Conservation (phyloP, 35 echinoderm and acorn worm genomes). For the Amphiura filiformis region DNA sequence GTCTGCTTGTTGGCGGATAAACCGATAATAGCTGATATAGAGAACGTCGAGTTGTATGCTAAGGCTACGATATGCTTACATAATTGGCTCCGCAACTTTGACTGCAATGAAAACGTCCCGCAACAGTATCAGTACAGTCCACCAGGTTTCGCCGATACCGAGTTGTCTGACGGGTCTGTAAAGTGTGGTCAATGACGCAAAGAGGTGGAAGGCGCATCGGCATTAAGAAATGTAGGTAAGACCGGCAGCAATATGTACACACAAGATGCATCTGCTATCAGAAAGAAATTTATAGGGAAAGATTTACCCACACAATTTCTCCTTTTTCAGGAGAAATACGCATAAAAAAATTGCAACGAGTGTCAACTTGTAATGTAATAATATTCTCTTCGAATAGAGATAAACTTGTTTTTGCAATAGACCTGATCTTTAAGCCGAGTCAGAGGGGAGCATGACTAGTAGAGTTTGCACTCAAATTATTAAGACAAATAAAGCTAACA, state of each 20-base stretch:
- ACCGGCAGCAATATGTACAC: neutral
- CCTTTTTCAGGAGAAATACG: too few relatives aligned
- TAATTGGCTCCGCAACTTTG: neutral
- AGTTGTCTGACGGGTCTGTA: neutral
- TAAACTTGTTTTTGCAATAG: too few relatives aligned
- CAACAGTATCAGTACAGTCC: neutral
- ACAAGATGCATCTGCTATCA: neutral
- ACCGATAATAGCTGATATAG: neutral
- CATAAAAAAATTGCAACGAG: too few relatives aligned
- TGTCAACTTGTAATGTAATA: too few relatives aligned
- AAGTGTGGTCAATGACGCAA: neutral
- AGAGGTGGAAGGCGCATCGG: neutral
- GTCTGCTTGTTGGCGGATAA: constrained; percentile 42
- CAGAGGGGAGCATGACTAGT: too few relatives aligned
- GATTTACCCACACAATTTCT: too few relatives aligned
- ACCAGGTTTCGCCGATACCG: neutral
- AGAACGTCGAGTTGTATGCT: constrained; percentile 10
- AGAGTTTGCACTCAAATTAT: too few relatives aligned
- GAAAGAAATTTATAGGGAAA: neutral
- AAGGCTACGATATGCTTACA: constrained; percentile 21
- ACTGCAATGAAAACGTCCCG: neutral
- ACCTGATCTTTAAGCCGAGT: too few relatives aligned
- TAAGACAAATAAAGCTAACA: too few relatives aligned
- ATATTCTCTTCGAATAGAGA: too few relatives aligned
- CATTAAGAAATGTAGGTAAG: neutral